phyloP scores from a whole-genome alignment of 2,797 vertebrate species.

The Intellagama lesueurii region DNA sequence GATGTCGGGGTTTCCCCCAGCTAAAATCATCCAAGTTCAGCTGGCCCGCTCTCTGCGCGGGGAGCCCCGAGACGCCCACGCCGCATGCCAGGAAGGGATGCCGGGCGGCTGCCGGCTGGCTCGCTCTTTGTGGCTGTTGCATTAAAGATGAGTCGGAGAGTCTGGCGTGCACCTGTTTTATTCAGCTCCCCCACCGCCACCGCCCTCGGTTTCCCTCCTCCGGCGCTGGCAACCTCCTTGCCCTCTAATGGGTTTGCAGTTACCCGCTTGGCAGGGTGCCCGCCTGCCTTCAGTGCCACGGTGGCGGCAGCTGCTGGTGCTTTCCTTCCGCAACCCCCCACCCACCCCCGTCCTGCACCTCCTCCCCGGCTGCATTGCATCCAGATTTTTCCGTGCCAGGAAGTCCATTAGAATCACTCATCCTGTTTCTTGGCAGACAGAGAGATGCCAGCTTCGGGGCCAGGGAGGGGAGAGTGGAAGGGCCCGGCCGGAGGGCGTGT shows the following conservation, averaged over 20 bases:
- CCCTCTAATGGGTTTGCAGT: constrained; percentile 60
- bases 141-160: constrained; percentile 68
- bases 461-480: no score
- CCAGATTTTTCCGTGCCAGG: constrained; percentile 10
- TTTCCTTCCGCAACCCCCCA: not conserved
- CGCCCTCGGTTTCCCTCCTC: constrained; percentile 12
- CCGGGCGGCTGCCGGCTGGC: not conserved
- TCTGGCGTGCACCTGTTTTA: constrained; percentile 58
- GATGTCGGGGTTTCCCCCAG: no score
- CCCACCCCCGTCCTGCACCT: not conserved
- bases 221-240: constrained; percentile 40
- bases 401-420: constrained; percentile 24
- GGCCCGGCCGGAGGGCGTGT: no score
- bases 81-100: not conserved
- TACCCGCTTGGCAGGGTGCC: constrained; percentile 73
- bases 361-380: not conserved
- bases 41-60: not conserved
- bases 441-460: not conserved
- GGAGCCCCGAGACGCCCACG: not conserved
- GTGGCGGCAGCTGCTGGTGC: constrained; percentile 62
- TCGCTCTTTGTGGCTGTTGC: constrained; percentile 31
- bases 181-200: not conserved
- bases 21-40: no score
- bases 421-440: constrained; percentile 12
- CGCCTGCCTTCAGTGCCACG: constrained; percentile 49